Base-by-base conservation (phyloP, 1,140 invertebrate species). In the Euborellia annulipes region DNA sequence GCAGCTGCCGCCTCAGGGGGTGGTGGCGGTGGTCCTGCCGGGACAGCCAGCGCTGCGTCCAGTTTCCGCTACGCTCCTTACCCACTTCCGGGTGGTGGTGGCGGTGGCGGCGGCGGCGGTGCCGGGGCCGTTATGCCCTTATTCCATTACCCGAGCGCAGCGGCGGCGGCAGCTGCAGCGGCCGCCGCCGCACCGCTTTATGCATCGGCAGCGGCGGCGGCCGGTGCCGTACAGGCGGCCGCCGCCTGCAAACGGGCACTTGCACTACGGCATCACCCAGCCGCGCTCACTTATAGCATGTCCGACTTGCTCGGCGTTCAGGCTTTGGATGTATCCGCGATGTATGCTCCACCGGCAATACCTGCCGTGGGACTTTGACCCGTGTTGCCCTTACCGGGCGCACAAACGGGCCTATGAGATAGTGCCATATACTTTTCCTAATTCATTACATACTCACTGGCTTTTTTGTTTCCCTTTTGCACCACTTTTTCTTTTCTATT, bases 321-420 rank as follows among this genome's bases (percentile, higher is more conserved):
- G 51, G 69, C 75, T 27, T 63, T 81, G 18, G 76, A 79, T 51
- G 63, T 79, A 56, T 62, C 65, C 18, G 66, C 74, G 13, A 62
- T 78, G 3, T 80, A 79, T 53, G 65, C 68, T 58, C 49, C 50
- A 11, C 68, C 74, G 27, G 68, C 73, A 48, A 74, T 70, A 0
- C 64, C 68, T 13, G 54, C 58, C 22, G 67, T 76, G 50, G 76
- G 76, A 16, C 76, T 85, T 66, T 80, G 78, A 81, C 79, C 78
- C 58, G 62, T 65, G 42, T 64, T 71, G 13, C 66, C 79, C 14
- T 67, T 70, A 0, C 61, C 67, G 45, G 60, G 70, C 47, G 70
- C 66, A n/a, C 71, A 73, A 51, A 72, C 58, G 38, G 13, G 34
- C n/a, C n/a, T n/a, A n/a, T n/a, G n/a, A n/a, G n/a, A n/a, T n/a